Evolutionary conservation across 2,797 vertebrate genomes (phyloP).

Genomic region (Adelosebastes latens): DNA sequence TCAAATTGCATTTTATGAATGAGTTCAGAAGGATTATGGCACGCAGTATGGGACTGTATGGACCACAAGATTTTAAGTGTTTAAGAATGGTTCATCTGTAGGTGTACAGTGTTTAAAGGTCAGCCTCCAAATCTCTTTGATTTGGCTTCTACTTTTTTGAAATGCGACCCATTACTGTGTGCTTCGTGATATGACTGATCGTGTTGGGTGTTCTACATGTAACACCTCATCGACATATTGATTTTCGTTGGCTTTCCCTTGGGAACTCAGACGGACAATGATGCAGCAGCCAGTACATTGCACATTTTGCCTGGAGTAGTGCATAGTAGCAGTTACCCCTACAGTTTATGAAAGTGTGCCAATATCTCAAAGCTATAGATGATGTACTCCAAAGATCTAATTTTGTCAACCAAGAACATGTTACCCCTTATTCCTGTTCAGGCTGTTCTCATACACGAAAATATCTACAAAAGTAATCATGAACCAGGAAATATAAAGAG

Average conservation of each 20-base stretch:
- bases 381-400: background rate
- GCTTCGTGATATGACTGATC: background rate
- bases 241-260: background rate
- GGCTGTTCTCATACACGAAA: too few relatives aligned
- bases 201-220: background rate
- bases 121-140: background rate
- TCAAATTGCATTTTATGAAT: constrained; percentile 7
- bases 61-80: background rate
- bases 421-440: too few relatives aligned
- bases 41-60: too few relatives aligned
- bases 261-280: background rate
- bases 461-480: too few relatives aligned
- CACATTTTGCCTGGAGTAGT: background rate
- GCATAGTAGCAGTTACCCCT: background rate
- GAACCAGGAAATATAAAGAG: too few relatives aligned
- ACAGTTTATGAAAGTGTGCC: background rate
- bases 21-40: background rate
- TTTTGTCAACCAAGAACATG: background rate
- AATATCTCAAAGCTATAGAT: background rate
- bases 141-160: background rate
- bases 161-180: background rate
- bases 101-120: constrained; percentile 1
- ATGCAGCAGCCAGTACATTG: background rate
- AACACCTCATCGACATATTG: background rate
- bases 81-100: background rate